A percentile compares a stretch with the other conserved stretches of the same genome.
These are phyloP conservation scores for Montipora foliosa DNA, from an alignment of 64 coral and sea anemone species.

Conservation along the genomic window DNA sequence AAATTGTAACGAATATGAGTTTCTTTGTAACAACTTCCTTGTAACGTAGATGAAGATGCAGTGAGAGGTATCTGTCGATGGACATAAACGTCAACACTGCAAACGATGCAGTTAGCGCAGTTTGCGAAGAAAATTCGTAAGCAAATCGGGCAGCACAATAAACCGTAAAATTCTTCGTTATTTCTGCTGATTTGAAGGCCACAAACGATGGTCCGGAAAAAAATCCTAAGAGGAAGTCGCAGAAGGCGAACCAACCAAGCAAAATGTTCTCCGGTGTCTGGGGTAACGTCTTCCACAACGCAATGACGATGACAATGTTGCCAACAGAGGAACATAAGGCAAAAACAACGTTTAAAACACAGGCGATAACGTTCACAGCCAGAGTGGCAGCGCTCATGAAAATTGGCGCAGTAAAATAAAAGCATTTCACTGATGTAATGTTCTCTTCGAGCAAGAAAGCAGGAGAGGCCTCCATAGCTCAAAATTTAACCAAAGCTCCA, in stretches of 20 bases:
- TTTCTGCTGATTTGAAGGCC: conserved; percentile 14
- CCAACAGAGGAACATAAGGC: conserved; percentile 18
- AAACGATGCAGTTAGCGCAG: conserved; percentile 6
- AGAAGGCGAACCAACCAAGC: conserved; percentile 43
- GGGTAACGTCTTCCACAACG: conserved; percentile 9
- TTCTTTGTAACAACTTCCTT: conserved; percentile 20
- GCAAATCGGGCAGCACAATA: not conserved
- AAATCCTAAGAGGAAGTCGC: conserved; percentile 32
- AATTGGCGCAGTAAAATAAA: conserved; percentile 35
- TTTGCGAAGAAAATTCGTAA: conserved; percentile 34
- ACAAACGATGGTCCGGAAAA: conserved; percentile 22
- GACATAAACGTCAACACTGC: conserved; percentile 27
- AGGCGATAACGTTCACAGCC: conserved; percentile 8
- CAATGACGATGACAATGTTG: conserved; percentile 13
- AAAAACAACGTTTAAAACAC: conserved; percentile 19
- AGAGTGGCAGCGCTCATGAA: conserved; percentile 16
- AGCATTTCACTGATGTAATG: not conserved
- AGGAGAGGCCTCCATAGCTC: not conserved
- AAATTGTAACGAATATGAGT: not conserved
- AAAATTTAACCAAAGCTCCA: not conserved
- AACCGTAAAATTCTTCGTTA: not conserved
- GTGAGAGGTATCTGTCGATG: conserved; percentile 22
- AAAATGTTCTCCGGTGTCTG: conserved; percentile 16
- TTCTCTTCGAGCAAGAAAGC: not conserved
- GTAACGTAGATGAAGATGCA: conserved; percentile 36